phyloP scores from a whole-genome alignment of 2,797 vertebrate genomes.

The Philypnodon macrostomus region DNA sequence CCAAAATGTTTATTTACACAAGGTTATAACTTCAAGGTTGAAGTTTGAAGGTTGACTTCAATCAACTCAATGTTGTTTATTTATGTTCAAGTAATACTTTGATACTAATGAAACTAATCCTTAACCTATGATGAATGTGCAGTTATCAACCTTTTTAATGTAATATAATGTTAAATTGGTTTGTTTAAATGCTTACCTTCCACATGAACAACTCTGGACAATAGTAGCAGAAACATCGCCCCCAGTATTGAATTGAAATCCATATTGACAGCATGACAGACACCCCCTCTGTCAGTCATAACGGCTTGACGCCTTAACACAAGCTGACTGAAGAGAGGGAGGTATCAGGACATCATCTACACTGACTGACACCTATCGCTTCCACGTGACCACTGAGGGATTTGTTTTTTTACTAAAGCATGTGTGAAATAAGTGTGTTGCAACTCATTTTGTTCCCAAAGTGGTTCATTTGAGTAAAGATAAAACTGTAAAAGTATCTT shows the following conservation, averaged over 20 bases:
- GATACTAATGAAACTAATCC: no score
- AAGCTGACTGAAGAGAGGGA: constrained; percentile 20
- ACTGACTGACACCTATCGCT: constrained; percentile 30
- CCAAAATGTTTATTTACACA: no score
- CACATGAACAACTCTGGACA: constrained; percentile 5
- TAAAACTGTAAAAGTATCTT: no score
- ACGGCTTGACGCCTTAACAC: background rate
- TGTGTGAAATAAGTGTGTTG: constrained; percentile 18
- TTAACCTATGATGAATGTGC: no score
- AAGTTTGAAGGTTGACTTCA: no score
- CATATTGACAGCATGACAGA: constrained; percentile 11
- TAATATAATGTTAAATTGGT: no score
- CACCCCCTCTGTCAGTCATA: constrained; percentile 1
- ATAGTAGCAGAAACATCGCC: constrained; percentile 29
- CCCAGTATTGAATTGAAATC: constrained; percentile 8
- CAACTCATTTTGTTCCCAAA: no score
- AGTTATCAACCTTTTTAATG: no score
- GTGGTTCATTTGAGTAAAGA: no score
- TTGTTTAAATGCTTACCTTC: constrained; percentile 28
- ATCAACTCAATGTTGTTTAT: no score
- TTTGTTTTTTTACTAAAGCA: constrained; percentile 21
- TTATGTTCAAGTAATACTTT: no score
- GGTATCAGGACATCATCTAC: constrained; percentile 7
- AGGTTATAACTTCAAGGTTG: no score
- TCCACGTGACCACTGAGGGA: constrained; percentile 11